Base-by-base conservation (phyloP, 2,113 vertebrate genomes). In the Poeciliopsis retropinna region DNA sequence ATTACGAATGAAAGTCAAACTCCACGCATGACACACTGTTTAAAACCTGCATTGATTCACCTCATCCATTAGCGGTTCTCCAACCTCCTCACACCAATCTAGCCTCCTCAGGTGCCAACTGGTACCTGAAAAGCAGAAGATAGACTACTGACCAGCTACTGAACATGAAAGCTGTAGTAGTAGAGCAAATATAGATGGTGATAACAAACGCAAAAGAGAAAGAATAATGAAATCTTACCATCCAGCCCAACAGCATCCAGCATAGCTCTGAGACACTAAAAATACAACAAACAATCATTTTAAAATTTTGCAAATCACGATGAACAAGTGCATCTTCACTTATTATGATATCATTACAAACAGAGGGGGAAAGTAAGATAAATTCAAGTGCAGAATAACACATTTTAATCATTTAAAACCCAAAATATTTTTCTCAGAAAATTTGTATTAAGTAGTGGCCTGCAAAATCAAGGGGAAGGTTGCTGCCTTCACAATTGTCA, bases 81-180 rank as follows among this genome's bases (percentile, higher is more conserved):
- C 97, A 19, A 96, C 93, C 83, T 98, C 97, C 71, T 95, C 96
- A 81, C 96, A 97, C 97, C 97, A 97, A 70, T 97, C 95, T 25
- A 95, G 92, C 84, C 91, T 96, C 68, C 96, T 94, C 72, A 98
- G 91, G 84, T 98, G 96, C 97, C 97, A 98, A 68, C 85, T 84
- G n/a, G 89, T 88, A 66, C 93, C 94, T 94, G 62, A 31, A 72
- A 85, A 25, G 80, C 27, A 27, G 68, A 67, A 66, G 28, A 76
- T 51, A 27, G 54, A 41, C n/a, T 64, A 34, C 2, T 57, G 51
- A n/a, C 17, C 22, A 57, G 17, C 65, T 15, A 30, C 0, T 28
- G 39, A 29, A 12, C 8, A 44, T n/a, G 8, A 14, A 73, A 57
- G 22, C 22, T 22, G 47, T 54, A 19, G 19, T 19, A 54, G 9